Evolutionary conservation across 2,888 invertebrate genomes (phyloP), one percentile per base, ranked within the genome.

Genomic region (Dryomyza anilis): DNA sequence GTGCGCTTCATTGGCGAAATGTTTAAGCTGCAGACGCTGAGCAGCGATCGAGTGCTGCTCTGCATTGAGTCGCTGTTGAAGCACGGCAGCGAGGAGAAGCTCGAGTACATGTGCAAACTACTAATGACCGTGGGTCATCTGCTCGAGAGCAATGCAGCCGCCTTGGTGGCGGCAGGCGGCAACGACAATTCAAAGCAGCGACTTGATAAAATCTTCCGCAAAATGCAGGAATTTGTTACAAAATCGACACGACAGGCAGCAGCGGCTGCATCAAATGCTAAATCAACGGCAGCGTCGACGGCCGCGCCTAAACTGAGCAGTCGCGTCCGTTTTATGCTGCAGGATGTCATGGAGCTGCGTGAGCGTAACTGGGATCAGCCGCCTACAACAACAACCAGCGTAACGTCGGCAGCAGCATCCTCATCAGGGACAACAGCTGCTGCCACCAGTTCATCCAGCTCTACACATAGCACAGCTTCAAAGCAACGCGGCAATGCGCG

Each of bases 1-100:
- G 81, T 81, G 0, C 81, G 81, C 14, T 81, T 81, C 33, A 81
- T 81, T 57, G 81, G 81, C 1, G 81, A 81, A 71, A 77, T 81
- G 60, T 81, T 73, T 29, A 81, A 81, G 67, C 66, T 80, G 16
- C 78, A 78, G 39, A 74, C 79, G 19, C 67, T 81, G 30, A 73
- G 73, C 21, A 73, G 72, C 29, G 77, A 79, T 53, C 76, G 78
- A 16, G 81, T 81, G 2, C 70, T 79, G 21, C 64, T 69, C 25
- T 81, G 80, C 55, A 67, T 81, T 3, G 81, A 81, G 25, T 75
- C 74, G 0, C 64, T 81, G 53, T 68, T 78, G 4, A 74, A 80
- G 39, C 77, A 78, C 16, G 77, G 77, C 8, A 78, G 78, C 45
- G 81, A 81, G 66, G 81, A 81, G 58, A 81, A 81, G 48, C 70